Evolutionary conservation across 1,140 invertebrate genomes (phyloP), one percentile per base, ranked within the genome.

Genomic region (Zaprionus davidi): DNA sequence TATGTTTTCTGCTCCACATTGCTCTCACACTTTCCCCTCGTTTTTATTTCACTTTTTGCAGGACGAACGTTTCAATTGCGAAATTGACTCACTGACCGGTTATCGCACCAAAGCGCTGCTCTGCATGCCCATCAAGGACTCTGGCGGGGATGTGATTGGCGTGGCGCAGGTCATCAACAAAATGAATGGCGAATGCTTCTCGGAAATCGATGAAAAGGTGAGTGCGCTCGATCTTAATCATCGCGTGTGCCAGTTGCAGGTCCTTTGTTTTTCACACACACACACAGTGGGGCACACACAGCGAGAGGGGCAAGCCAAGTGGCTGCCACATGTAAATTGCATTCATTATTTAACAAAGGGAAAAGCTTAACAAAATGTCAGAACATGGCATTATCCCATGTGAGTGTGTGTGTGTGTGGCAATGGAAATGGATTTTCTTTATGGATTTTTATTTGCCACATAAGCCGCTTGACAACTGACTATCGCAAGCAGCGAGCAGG

Each of bases 141-240:
- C 95, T 85, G 96, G 96, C 78, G 98, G 98, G n/a, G 97, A 98
- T 93, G 98, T 99, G 64, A 97, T 99, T 70, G 98, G 98, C 1
- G 98, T 99, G 20, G 98, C 98, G 20, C 98, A 99, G 94, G 97
- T 98, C 70, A 98, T 99, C 93, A 99, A 99, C 93, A 99, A 99
- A 94, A 95, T 96, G 79, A 95, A 95, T 83, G 96, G 97, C 83
- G 94, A 95, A 71, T 94, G 95, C 85, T 95, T 99, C 93, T 98
- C 96, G 20, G 92, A 95, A 70, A 96, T 96, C 90, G 98, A 99
- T 93, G 97, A 99, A 93, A 96, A 98, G 93, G 92, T 93, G 77
- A 88, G 90, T 84, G 57, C 31, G 44, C n/a, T 28, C 44, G 44
- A 41, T 63, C 64, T 51, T 68, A 38, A 67, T 62, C 65, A 28